Percentiles rank a stretch among this genome's conserved stretches.
Conservation (phyloP, 2,113 vertebrate genomes). For the Lasiurus borealis region DNA sequence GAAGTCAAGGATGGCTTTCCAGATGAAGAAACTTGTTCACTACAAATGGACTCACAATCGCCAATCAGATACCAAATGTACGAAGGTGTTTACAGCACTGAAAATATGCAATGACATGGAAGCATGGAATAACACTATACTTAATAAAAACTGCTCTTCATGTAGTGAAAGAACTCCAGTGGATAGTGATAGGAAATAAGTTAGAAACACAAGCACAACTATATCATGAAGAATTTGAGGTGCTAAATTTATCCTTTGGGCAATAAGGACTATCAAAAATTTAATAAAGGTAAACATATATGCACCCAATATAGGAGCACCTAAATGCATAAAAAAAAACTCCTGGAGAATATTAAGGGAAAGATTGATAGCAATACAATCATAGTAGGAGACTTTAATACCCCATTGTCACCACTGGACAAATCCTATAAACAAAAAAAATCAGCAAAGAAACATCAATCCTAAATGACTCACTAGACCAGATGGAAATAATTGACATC, state of each 20-base stretch:
- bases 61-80: neutral
- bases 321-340: too few species aligned
- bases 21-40: neutral
- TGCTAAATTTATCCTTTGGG: constrained; percentile 11
- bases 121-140: neutral
- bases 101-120: neutral
- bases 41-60: neutral
- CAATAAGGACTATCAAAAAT: constrained; percentile 1
- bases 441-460: too few species aligned
- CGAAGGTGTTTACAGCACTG: neutral
- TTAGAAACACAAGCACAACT: neutral
- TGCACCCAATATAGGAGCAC: too few species aligned
- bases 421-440: too few species aligned
- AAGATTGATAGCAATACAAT: too few species aligned
- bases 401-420: too few species aligned
- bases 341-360: too few species aligned
- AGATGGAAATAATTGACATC: too few species aligned
- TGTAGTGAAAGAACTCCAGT: neutral
- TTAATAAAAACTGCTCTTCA: neutral
- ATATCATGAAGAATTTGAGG: constrained; percentile 29
- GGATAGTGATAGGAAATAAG: neutral
- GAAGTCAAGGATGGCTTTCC: neutral
- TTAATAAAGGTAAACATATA: neutral
- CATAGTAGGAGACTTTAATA: too few species aligned
- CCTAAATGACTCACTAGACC: too few species aligned